Conservation (phyloP, 2,888 invertebrate species). For the Ashinkailepas kermadecensis region DNA sequence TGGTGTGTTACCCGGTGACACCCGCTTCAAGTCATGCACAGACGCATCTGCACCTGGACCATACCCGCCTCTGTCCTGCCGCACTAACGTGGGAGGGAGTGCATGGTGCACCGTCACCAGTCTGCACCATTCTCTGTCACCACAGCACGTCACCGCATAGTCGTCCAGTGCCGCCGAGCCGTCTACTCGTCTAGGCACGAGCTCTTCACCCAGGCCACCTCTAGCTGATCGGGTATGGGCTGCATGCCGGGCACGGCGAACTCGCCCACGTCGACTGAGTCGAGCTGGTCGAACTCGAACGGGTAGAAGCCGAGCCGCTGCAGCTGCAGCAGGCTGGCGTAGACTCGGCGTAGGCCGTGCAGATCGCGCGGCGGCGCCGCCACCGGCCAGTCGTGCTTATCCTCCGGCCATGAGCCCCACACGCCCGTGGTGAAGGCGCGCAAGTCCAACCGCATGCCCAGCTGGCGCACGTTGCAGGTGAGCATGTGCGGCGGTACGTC, state of each 20-base stretch:
- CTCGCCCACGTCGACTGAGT: not conserved
- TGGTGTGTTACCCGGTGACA: too few species aligned
- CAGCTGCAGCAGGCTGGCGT: not conserved
- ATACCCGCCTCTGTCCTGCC: not conserved
- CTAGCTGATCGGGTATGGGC: not conserved
- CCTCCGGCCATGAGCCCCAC: not conserved
- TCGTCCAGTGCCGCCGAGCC: too few species aligned
- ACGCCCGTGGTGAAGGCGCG: not conserved
- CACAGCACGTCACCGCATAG: not conserved
- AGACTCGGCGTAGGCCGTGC: not conserved
- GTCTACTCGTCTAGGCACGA: not conserved
- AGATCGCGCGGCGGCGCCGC: not conserved
- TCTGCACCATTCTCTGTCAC: not conserved
- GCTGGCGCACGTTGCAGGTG: not conserved
- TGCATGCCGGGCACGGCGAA: not conserved
- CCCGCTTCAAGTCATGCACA: too few species aligned
- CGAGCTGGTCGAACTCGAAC: not conserved
- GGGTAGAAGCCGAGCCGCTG: constrained; percentile 1
- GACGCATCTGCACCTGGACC: too few species aligned
- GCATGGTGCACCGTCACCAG: not conserved
- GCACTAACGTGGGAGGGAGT: not conserved
- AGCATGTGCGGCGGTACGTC: not conserved
- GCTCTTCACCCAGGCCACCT: not conserved
- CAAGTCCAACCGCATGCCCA: constrained; percentile 8
- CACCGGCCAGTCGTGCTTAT: not conserved